Evolutionary conservation across 2,797 vertebrate genomes (phyloP).

Genomic region (Enteromius unitaeniatus): DNA sequence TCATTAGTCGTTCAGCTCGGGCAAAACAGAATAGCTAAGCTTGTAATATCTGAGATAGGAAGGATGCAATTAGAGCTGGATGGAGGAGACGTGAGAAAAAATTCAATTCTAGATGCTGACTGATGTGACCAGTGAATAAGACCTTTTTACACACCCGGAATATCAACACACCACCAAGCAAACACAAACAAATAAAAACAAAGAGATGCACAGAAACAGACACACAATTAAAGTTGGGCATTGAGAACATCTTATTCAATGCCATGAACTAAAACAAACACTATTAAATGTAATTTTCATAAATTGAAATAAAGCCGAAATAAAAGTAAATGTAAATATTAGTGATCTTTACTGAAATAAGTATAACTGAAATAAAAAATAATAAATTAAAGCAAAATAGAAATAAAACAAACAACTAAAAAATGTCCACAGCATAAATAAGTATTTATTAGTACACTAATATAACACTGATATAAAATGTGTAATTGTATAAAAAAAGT

Average conservation of each 20-base stretch:
- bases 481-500: too few relatives aligned
- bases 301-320: background rate
- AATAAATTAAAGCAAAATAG: background rate
- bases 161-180: conserved; percentile 34
- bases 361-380: background rate
- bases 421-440: background rate
- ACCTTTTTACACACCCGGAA: conserved; percentile 34
- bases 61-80: conserved; percentile 57
- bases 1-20: conserved; percentile 54
- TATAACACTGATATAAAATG: background rate
- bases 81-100: conserved; percentile 59
- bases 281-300: background rate
- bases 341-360: background rate
- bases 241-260: background rate
- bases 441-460: background rate
- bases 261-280: too few relatives aligned
- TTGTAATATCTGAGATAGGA: conserved; percentile 58
- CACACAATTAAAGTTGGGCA: background rate
- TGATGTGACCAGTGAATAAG: conserved; percentile 54
- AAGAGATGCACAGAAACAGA: background rate
- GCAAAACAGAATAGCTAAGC: conserved; percentile 46
- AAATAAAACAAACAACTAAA: background rate
- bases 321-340: background rate
- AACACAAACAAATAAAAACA: conserved; percentile 23
- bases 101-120: conserved; percentile 59